These are phyloP conservation scores for Xanthostigma xanthostigma DNA, from an alignment of 2,888 invertebrate species.

Conservation along the genomic window DNA sequence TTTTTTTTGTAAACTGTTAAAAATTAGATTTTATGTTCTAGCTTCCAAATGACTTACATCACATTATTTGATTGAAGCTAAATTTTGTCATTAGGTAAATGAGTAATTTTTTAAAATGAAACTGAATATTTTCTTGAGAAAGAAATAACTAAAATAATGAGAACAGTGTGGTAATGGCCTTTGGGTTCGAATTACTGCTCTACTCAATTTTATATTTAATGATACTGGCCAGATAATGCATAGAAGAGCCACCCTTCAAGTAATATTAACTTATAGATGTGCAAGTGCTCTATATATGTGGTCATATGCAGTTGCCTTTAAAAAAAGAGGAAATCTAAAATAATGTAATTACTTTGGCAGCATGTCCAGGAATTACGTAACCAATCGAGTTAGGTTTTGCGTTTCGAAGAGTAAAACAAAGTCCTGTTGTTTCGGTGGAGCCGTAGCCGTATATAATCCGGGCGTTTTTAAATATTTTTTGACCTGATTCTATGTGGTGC, in stretches of 20 bases:
- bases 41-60: background rate
- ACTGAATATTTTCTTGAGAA: no score
- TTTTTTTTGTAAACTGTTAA: background rate
- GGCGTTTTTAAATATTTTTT: background rate
- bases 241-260: no score
- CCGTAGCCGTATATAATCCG: background rate
- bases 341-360: background rate
- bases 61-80: no score
- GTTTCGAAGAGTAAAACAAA: background rate
- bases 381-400: background rate
- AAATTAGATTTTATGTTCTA: background rate
- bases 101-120: no score
- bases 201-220: no score
- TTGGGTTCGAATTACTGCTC: background rate
- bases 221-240: no score
- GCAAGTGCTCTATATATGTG: no score
- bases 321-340: background rate
- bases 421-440: background rate
- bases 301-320: no score
- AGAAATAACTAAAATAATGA: background rate
- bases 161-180: no score
- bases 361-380: background rate
- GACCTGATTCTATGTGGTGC: background rate
- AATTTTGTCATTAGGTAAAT: no score
- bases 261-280: no score